These are phyloP conservation scores for Arbacia lixula DNA, from an alignment of 53 echinoderm and acorn worm genomes.

Conservation along the genomic window DNA sequence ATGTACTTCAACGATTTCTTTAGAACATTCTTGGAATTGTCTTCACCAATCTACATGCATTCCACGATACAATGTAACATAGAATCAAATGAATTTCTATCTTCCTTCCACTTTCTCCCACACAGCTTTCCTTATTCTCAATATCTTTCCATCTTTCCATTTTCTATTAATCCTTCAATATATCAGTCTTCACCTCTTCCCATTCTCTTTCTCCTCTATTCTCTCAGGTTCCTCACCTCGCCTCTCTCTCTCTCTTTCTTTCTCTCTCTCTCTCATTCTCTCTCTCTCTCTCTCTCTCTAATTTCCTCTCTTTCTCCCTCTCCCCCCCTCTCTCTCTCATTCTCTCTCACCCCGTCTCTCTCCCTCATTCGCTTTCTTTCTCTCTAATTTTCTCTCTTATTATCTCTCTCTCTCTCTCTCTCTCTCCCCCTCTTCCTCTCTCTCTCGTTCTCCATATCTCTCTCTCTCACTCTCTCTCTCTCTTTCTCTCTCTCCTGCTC, in stretches of 20 bases:
- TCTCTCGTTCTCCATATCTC: neutral
- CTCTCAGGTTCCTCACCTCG: neutral
- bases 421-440: neutral
- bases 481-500: neutral
- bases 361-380: neutral
- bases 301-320: neutral
- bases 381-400: neutral
- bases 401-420: neutral
- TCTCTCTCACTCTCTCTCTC: neutral
- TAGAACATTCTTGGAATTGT: too few relatives aligned
- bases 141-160: neutral
- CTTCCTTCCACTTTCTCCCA: neutral
- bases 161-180: too few relatives aligned
- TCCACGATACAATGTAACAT: too few relatives aligned
- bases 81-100: too few relatives aligned
- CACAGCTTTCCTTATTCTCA: neutral
- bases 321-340: neutral
- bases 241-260: neutral
- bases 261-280: neutral
- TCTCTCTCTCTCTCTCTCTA: neutral
- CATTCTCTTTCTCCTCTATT: neutral
- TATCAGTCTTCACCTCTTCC: neutral
- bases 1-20: too few relatives aligned
- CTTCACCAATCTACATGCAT: too few relatives aligned
- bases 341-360: neutral